Evolutionary conservation across 2,888 invertebrate species (phyloP).

Genomic region (Dryobota labecula): DNA sequence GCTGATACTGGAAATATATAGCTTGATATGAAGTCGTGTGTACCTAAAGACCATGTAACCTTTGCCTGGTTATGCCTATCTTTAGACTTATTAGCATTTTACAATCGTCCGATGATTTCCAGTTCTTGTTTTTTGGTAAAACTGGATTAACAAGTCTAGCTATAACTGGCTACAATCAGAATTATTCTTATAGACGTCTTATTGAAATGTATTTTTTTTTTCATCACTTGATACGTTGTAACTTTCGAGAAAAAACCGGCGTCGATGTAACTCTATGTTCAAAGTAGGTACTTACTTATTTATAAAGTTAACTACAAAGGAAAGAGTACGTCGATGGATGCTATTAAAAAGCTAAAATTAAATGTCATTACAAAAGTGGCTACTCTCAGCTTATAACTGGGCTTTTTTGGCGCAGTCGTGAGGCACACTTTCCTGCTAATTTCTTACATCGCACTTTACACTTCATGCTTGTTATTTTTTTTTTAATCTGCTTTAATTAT

Average conservation of each 20-base stretch:
- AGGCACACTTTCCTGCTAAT: no score
- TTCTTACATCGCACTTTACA: no score
- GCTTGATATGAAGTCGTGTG: no score
- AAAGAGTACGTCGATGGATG: not conserved
- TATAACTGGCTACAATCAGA: not conserved
- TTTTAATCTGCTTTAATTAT: no score
- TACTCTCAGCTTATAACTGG: not conserved
- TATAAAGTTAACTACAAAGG: not conserved
- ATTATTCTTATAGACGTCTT: constrained; percentile 9
- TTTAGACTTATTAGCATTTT: constrained; percentile 24
- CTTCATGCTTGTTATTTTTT: no score
- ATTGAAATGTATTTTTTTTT: constrained; percentile 10
- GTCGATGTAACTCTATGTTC: not conserved
- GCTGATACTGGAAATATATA: no score
- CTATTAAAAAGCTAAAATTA: not conserved
- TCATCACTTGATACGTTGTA: not conserved
- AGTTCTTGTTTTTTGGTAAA: constrained; percentile 16
- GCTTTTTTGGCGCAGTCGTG: no score
- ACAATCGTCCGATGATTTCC: not conserved
- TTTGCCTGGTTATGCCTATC: not conserved
- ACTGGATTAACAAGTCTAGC: constrained; percentile 8
- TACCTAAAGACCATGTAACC: constrained; percentile 5
- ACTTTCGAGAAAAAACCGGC: constrained; percentile 13
- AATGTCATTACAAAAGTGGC: not conserved
- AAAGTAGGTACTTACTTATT: not conserved